Evolutionary conservation across 2,888 invertebrate genomes (phyloP), one percentile per base, ranked within the genome.

Genomic region (Lepas anatifera): DNA sequence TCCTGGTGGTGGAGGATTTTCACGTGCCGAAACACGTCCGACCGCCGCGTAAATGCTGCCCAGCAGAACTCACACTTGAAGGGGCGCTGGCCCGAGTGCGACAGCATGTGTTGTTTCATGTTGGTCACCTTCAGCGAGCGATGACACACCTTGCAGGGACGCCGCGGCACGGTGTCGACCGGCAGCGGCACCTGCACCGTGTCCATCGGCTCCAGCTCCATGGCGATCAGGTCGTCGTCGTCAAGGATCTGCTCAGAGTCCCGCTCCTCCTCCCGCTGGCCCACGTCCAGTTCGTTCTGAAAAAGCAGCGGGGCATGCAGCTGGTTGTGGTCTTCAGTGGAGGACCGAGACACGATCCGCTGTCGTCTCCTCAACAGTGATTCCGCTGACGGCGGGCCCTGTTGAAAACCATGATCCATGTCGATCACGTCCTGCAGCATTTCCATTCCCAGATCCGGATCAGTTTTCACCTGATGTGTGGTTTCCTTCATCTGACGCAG

Each of bases 11-110:
- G 76, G 13, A 76, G 74, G 50, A 76, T 74, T 37, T 75, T 72
- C 8, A 75, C 75, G 70, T 76, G 76, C 11, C 76, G 73, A 63
- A 75, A 74, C n/a, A 76, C 75, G 73, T 76, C 76, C 18, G 76
- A 75, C 67, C 75, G 75, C 16, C 76, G 73, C n/a, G 76, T 76
- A 70, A 76, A 76, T 29, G 75, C 73, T 25, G 76, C 74, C 29
- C 73, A 74, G 66, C 76, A 76, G 18, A 75, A 70, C 67, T 74
- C 74, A 73, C 76, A 76, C 18, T 73, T 73, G 73, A 75, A 75
- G 7, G 76, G 76, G 46, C 75, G 75, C 32, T 73, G 74, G 2
- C 76, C 76, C 43, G 75, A 72, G 58, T 76, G 76, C 25, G 76
- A 76, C 35, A 74, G 73, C 32, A 74, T 73, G 50, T 76, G 76